Evolutionary conservation across 1,140 invertebrate genomes (phyloP).

Genomic region (Mizuhopecten yessoensis): DNA sequence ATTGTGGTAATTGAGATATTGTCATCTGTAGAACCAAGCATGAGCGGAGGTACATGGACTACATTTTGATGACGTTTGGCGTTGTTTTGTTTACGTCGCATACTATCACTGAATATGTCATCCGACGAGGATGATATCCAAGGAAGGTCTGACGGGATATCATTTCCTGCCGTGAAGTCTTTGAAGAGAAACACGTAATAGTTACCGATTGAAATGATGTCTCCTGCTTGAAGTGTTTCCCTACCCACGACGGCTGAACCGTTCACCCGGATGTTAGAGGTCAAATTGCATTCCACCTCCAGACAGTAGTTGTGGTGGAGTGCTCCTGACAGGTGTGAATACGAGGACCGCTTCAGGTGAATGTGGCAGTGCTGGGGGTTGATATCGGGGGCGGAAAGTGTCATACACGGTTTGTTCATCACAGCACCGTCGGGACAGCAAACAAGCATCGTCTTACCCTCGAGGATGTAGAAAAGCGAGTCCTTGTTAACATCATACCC

Average conservation of each 20-base stretch:
- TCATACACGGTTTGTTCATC: constrained; percentile 60
- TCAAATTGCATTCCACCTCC: constrained; percentile 68
- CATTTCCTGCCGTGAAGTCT: constrained; percentile 75
- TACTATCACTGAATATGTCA: constrained; percentile 31
- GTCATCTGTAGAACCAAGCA: constrained; percentile 58
- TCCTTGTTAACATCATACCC: constrained; percentile 75
- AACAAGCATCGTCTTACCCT: constrained; percentile 69
- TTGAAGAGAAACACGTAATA: constrained; percentile 79
- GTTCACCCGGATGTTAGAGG: constrained; percentile 70
- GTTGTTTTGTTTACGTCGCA: not conserved
- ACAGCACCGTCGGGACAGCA: constrained; percentile 63
- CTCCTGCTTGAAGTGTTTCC: constrained; percentile 70
- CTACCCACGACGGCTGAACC: constrained; percentile 61
- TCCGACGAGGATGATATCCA: constrained; percentile 66
- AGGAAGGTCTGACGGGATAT: constrained; percentile 73
- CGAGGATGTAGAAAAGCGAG: constrained; percentile 72
- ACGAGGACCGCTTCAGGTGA: constrained; percentile 58
- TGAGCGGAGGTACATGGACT: constrained; percentile 56
- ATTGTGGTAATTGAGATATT: constrained; percentile 61
- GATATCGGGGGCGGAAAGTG: constrained; percentile 72
- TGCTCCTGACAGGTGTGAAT: not conserved
- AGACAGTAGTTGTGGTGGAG: constrained; percentile 71
- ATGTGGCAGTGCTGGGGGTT: constrained; percentile 69
- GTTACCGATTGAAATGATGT: constrained; percentile 74
- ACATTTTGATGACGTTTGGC: constrained; percentile 41